Evolutionary conservation across 2,113 vertebrate genomes (phyloP).

Genomic region (Dolichotis patagonum): DNA sequence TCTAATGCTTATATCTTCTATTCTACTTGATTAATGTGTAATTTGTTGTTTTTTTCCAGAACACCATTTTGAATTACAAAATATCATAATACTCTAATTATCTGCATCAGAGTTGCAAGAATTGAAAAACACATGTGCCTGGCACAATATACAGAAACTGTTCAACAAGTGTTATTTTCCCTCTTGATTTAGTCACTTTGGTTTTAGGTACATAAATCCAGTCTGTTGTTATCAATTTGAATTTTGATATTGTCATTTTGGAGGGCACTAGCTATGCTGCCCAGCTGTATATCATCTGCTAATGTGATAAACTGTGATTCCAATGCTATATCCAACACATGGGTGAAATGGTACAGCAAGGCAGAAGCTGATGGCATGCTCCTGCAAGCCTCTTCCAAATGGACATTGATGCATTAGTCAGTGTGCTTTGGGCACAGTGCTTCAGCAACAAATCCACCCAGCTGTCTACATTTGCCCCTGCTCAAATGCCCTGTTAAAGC

Average conservation of each 20-base stretch:
- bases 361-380: conserved; percentile 3
- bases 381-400: conserved; percentile 47
- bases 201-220: background rate
- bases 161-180: conserved; percentile 5
- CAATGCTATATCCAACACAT: conserved; percentile 11
- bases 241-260: conserved; percentile 27
- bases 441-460: conserved; percentile 57
- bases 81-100: background rate
- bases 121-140: background rate
- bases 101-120: background rate
- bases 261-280: background rate
- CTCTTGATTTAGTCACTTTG: background rate
- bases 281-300: conserved; percentile 34
- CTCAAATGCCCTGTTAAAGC: conserved; percentile 48
- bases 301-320: conserved; percentile 45
- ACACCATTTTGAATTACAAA: background rate
- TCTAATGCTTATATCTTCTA: background rate
- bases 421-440: conserved; percentile 43
- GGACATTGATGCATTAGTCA: conserved; percentile 51
- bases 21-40: background rate
- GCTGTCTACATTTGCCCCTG: conserved; percentile 48
- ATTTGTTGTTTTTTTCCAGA: background rate
- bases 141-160: background rate
- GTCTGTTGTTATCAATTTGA: conserved; percentile 17
- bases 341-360: background rate